A percentile compares a stretch with the other conserved stretches of the same genome.
These are phyloP conservation scores for Caenorhabditis sp. DNA, from an alignment of 2,888 invertebrate genomes.

Conservation along the genomic window DNA sequence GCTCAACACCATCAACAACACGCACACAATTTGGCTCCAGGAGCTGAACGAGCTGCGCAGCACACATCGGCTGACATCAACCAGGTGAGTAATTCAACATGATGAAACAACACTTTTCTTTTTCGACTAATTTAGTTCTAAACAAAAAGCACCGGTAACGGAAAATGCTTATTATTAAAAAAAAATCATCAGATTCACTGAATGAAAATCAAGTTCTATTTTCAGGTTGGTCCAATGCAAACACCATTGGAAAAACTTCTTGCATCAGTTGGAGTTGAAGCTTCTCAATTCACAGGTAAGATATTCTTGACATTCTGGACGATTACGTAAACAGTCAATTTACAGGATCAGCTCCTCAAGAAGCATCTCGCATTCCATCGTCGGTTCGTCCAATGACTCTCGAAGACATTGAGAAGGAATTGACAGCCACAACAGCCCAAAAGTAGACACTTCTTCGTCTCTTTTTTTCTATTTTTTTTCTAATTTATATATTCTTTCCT, in stretches of 20 bases:
- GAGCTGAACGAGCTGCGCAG: slow-evolving; percentile 7
- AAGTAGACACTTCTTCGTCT: slow-evolving; percentile 9
- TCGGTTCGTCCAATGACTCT: slow-evolving; percentile 42
- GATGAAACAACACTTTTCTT: too few relatives aligned
- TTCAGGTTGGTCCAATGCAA: slow-evolving; percentile 53
- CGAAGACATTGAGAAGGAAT: slow-evolving; percentile 47
- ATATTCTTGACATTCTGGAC: neutral
- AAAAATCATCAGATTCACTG: too few relatives aligned
- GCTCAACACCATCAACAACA: neutral
- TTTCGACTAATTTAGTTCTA: too few relatives aligned
- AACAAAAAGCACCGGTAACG: too few relatives aligned
- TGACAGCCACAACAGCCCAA: slow-evolving; percentile 16
- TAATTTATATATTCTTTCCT: slow-evolving; percentile 16
- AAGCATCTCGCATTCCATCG: slow-evolving; percentile 20
- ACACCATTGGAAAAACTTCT: slow-evolving; percentile 56
- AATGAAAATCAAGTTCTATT: neutral
- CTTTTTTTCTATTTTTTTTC: neutral
- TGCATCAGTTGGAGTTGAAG: slow-evolving; percentile 51
- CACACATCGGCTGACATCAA: neutral
- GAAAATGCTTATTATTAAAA: too few relatives aligned
- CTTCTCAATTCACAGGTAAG: slow-evolving; percentile 43
- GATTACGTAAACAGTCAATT: slow-evolving; percentile 20
- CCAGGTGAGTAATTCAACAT: neutral
- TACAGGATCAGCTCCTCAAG: slow-evolving; percentile 10
- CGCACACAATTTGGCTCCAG: slow-evolving; percentile 1